Base-by-base conservation (phyloP, 2,888 invertebrate species). In the Oscheius sp. region DNA sequence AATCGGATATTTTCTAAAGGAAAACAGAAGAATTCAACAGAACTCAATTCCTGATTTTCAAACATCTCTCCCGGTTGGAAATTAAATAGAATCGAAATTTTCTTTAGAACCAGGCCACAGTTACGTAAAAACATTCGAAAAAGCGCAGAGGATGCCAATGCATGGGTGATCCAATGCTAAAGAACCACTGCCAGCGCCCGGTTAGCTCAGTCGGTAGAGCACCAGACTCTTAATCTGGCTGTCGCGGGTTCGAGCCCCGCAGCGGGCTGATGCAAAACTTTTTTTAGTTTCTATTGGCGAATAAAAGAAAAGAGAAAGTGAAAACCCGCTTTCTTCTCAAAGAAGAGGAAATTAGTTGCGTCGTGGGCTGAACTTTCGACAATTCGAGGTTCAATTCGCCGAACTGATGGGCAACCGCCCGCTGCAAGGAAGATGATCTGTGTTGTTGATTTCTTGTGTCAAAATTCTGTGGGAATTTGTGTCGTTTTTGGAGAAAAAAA, bases 181-280 rank as follows among this genome's bases (percentile, higher is more conserved):
- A 35, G 9, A 35, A 35, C 5, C 35, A 3, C 21, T 61, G 41
- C n/a, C 35, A 35, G 35, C 35, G 83, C 80, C 82, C 83, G 84
- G 84, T 85, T 85, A 85, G 84, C 85, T 85, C 83, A 85, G 85
- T 84, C 83, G 84, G 85, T 84, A 85, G 85, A 85, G 85, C 85
- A 85, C 85, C 85, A 85, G 84, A 85, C 84, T 85, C 85, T 85
- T 85, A 85, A 85, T 84, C 85, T 85, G 85, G 85, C 79, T 84
- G 84, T 85, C 85, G 84, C 84, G 85, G 85, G 84, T 85, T 85
- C 84, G 85, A 85, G 85, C 84, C 85, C 84, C 85, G 83, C 83
- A 85, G 84, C 82, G 85, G 82, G 84, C 84, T 84, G 74, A 76
- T 25, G 35, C 35, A 35, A 35, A 43, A 45, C 23, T 41, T 41